A percentile compares a stretch with the other conserved stretches of the same genome.
phyloP scores from a whole-genome alignment of 2,888 invertebrate genomes.

The Drosophila tripunctata region DNA sequence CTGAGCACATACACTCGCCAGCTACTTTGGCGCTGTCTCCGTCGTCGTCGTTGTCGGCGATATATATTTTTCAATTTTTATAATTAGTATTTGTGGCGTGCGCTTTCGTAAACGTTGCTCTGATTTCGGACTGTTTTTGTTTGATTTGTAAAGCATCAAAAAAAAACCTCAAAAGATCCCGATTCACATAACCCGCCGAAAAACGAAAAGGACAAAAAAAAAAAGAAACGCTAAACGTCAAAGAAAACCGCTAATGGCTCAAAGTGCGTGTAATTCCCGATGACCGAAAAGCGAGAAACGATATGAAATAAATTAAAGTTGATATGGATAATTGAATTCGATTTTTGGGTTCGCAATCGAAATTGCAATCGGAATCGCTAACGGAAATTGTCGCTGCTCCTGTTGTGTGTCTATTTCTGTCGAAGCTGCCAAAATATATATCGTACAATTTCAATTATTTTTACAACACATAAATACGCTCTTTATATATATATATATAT shows the following conservation, averaged over 20 bases:
- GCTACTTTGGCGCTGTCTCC: constrained; percentile 58
- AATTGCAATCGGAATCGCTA: constrained; percentile 25
- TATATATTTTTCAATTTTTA: constrained; percentile 75
- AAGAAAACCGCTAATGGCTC: constrained; percentile 53
- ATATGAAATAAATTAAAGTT: constrained; percentile 4
- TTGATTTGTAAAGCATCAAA: constrained; percentile 31
- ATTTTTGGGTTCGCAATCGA: constrained; percentile 12
- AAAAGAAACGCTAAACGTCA: neutral
- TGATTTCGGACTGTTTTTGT: constrained; percentile 70
- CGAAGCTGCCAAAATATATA: constrained; percentile 72
- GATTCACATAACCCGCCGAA: constrained; percentile 16
- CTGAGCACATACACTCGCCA: constrained; percentile 58
- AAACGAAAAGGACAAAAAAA: constrained; percentile 5
- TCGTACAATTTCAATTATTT: constrained; percentile 79
- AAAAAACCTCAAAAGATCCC: constrained; percentile 1
- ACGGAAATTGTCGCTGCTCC: constrained; percentile 55
- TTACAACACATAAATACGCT: constrained; percentile 71
- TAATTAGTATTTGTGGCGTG: constrained; percentile 81
- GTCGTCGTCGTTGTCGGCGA: constrained; percentile 48
- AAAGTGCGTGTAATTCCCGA: constrained; percentile 64
- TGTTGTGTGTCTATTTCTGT: constrained; percentile 78
- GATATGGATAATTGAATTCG: constrained; percentile 15
- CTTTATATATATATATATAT: constrained; percentile 52
- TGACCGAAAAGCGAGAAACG: constrained; percentile 10
- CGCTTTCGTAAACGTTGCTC: constrained; percentile 80